These are phyloP conservation scores for Macrobrachium rosenbergii DNA, from an alignment of 1,140 invertebrate genomes.

Conservation along the genomic window DNA sequence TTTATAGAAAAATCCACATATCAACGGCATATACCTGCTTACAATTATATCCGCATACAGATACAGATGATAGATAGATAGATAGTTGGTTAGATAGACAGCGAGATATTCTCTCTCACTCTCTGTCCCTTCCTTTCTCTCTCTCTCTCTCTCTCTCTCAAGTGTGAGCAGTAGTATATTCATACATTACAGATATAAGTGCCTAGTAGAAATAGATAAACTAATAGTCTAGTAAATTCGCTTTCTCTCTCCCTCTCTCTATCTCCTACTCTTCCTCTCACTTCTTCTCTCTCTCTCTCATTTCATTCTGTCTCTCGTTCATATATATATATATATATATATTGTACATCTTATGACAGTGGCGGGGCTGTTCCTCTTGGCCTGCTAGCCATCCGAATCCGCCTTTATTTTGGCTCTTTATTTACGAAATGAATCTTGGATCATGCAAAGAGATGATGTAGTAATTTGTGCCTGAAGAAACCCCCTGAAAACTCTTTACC, in stretches of 20 bases:
- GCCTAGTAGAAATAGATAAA: neutral
- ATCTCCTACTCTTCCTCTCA: neutral
- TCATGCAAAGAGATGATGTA: too few relatives aligned
- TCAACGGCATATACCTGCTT: too few relatives aligned
- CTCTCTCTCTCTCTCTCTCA: too few relatives aligned
- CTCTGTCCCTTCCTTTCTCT: too few relatives aligned
- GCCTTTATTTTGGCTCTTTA: too few relatives aligned
- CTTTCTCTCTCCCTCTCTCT: slow-evolving; percentile 14
- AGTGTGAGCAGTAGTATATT: too few relatives aligned
- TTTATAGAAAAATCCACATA: too few relatives aligned
- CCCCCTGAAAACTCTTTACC: too few relatives aligned
- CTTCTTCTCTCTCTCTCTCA: neutral
- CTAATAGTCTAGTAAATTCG: neutral
- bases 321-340: neutral
- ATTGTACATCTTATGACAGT: neutral
- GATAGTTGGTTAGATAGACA: slow-evolving; percentile 11
- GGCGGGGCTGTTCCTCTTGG: slow-evolving; percentile 17
- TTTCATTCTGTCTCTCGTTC: neutral
- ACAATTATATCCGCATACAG: too few relatives aligned
- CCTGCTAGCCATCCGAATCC: slow-evolving; percentile 42
- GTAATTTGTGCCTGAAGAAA: too few relatives aligned
- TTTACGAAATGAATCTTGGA: too few relatives aligned
- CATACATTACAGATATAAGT: neutral
- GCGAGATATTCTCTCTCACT: neutral
- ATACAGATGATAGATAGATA: too few relatives aligned